A percentile compares a stretch with the other conserved stretches of the same genome.
Evolutionary conservation across 2,888 invertebrate species (phyloP).

Genomic region (Dryococelus australis): DNA sequence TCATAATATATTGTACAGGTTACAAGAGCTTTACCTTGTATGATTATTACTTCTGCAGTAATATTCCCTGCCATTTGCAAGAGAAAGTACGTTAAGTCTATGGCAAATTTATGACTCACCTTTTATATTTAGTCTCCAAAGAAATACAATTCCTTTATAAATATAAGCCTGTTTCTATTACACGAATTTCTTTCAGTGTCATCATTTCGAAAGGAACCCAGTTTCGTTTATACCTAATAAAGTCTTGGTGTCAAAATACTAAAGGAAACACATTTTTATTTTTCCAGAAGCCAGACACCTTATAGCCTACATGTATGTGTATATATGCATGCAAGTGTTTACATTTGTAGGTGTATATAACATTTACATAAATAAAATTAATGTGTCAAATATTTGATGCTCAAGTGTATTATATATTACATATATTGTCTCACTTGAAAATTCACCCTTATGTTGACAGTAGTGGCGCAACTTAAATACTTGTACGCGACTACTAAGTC

Average conservation of each 20-base stretch:
- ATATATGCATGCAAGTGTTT: no score
- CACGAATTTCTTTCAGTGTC: constrained; percentile 44
- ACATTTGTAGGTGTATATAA: no score
- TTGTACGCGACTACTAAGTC: no score
- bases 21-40: constrained; percentile 33
- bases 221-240: constrained; percentile 44
- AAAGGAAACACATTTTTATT: constrained; percentile 16
- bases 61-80: constrained; percentile 33
- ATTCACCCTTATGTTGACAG: no score
- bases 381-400: no score
- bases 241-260: constrained; percentile 45
- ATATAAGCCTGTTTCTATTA: constrained; percentile 41
- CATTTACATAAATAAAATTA: no score
- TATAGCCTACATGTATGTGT: no score
- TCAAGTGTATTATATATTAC: no score
- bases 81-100: constrained; percentile 31
- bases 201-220: constrained; percentile 40
- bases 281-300: background rate
- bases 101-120: constrained; percentile 38
- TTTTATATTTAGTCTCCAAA: constrained; percentile 41
- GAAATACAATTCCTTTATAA: constrained; percentile 29
- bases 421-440: no score
- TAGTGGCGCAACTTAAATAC: no score
- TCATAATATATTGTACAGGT: constrained; percentile 37
- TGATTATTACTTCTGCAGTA: constrained; percentile 32